Percentiles rank a stretch among this genome's conserved stretches.
These are phyloP conservation scores for Ginglymostoma cirratum DNA, from an alignment of 2,113 vertebrate genomes.

Conservation along the genomic window DNA sequence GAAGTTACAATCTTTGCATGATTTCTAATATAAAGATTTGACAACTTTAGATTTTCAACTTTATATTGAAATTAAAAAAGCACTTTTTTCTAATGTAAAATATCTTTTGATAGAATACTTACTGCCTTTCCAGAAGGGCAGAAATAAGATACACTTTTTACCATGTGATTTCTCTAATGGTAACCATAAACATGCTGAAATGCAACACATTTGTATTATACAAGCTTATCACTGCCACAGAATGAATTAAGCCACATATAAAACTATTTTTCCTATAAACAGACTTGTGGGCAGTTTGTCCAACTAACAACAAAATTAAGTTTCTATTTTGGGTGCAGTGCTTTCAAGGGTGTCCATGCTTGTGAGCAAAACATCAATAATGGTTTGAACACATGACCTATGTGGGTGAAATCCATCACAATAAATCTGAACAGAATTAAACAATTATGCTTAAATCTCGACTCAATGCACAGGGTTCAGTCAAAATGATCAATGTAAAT, in stretches of 20 bases:
- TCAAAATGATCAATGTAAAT: background rate
- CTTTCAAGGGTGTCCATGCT: too few relatives aligned
- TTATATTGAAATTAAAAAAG: background rate
- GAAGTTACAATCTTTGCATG: background rate
- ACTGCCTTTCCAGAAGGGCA: background rate
- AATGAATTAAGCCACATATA: background rate
- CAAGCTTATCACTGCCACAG: background rate
- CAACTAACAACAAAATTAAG: background rate
- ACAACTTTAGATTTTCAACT: background rate
- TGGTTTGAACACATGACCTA: background rate
- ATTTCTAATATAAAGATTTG: background rate
- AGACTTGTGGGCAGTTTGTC: background rate
- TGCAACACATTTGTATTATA: background rate
- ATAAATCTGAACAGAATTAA: background rate
- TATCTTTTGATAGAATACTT: background rate
- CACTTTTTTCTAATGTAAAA: background rate
- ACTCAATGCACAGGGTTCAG: background rate
- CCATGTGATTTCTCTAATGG: background rate
- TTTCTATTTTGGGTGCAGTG: background rate
- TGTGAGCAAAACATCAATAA: background rate
- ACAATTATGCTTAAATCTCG: background rate
- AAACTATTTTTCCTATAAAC: background rate
- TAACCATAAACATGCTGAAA: background rate
- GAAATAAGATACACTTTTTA: background rate
- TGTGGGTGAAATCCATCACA: background rate